Base-by-base conservation (phyloP, 2,888 invertebrate genomes). In the Bombylius discolor region DNA sequence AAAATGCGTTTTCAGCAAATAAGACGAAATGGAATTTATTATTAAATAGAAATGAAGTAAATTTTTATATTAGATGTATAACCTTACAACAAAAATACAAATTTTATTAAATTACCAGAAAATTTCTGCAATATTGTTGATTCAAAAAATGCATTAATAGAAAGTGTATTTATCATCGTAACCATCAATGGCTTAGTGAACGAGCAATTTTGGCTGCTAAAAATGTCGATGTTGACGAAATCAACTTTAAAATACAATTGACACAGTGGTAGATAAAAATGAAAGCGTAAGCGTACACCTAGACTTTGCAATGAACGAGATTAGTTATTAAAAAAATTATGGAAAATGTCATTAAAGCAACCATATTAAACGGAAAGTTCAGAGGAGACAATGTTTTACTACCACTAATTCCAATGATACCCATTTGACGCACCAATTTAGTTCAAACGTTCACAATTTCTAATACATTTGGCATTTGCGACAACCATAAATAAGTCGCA, bases 401-500 rank as follows among this genome's bases (percentile, higher is more conserved):
- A 53, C 66, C 68, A 58, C 61, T 64, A 12, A 68, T 68, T 50
- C 66, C 67, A 47, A 65, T 68, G 62, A 68, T 68, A 53, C 64
- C 64, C 48, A 65, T 60, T n/a, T 5, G 64, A 69, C 60, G 49
- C 62, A 47, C 65, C 65, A 56, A 61, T 69, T 54, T 53, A 61
- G 56, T 69, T 70, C 56, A 67, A 64, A 60, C 54, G 67, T 31
- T 23, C 66, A 34, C 67, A 70, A 58, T 68, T 67, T 61, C 67
- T 66, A 9, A 59, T 67, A 47, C 57, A 64, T 52, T 56, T 67
- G 23, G 65, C 64, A 45, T 66, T 66, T 62, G 65, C 65, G 7
- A 64, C 67, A 59, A 65, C 64, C 11, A 68, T 67, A 42, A 68
- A 68, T n/a, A n/a, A n/a, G 57, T 61, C 67, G 49, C 67, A 68